Conservation (phyloP, 2,888 invertebrate genomes). For the Oscheius sp. region DNA sequence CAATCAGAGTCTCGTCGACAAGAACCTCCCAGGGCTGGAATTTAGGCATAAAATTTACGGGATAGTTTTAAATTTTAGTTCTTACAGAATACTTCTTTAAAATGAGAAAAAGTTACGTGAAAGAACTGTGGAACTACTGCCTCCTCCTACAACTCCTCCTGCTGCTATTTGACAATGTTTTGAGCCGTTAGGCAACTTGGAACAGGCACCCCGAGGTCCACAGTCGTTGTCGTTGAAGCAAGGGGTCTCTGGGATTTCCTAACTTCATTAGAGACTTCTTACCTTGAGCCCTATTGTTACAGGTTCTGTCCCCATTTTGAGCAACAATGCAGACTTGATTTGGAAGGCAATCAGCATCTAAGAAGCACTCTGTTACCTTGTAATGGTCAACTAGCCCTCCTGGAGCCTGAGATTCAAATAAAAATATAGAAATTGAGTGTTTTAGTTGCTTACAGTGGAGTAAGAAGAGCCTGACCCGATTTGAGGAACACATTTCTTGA, state of each 20-base stretch:
- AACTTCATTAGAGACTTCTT: neutral
- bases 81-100: too few relatives aligned
- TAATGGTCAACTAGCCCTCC: neutral
- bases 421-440: too few relatives aligned
- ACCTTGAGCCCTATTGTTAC: constrained; percentile 6
- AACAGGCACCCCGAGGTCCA: constrained; percentile 6
- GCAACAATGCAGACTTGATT: constrained; percentile 19
- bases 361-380: neutral
- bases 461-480: neutral
- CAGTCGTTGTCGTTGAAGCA: constrained; percentile 13
- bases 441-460: neutral
- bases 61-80: too few relatives aligned
- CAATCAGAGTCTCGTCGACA: constrained; percentile 45
- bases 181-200: neutral
- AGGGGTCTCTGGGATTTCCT: neutral
- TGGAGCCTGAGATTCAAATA: neutral
- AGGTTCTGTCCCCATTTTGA: neutral
- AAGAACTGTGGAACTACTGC: neutral
- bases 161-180: neutral
- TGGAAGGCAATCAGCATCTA: constrained; percentile 7
- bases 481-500: neutral
- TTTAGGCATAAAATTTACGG: neutral
- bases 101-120: constrained; percentile 2
- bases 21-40: constrained; percentile 25
- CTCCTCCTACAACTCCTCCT: neutral